Evolutionary conservation across 2,797 vertebrate genomes (phyloP), one percentile per base, ranked within the genome.

Genomic region (Buphagus erythrorhynchus): DNA sequence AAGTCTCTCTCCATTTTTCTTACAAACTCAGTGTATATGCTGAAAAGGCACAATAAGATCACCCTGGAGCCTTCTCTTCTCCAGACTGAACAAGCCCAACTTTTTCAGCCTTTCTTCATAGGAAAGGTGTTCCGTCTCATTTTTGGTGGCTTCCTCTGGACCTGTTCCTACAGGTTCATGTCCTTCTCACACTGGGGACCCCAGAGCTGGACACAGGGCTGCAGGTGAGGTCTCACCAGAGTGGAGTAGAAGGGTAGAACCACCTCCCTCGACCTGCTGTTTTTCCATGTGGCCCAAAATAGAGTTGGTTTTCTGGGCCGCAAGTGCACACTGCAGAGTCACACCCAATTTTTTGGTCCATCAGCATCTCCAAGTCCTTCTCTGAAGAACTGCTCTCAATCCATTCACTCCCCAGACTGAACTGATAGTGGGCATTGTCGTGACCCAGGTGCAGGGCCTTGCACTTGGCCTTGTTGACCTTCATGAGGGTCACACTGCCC

Each of bases 181-280:
- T 31, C 48, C 18, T 35, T 36, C 38, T 40, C 0, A 0, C 21
- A 18, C 26, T 54, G 52, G 5, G 5, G 55, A 52, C 18, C 10
- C 4, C 35, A 35, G 24, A 66, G 8, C 35, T 58, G 38, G 21
- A 54, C 2, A 10, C 10, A 54, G n/a, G 6, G 62, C 59, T 66
- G 18, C 36, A 54, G 26, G 9, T 36, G 4, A 11, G 42, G 13
- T 74, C 68, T 45, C 48, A 45, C 3, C 5, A 74, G 21, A 55
- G 51, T 18, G 26, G 29, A 65, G 29, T 0, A n/a, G 31, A 88
- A 38, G 31, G 24, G 17, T 1, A 80, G 25, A 38, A 84, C 51
- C 40, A 36, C 21, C 40, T 74, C 38, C 38, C 24, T 72, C 0
- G 0, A 46, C 12, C 21, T 78, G 20, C 52, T 88, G 19, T 17